These are phyloP conservation scores for Tylochromis polylepis DNA, from an alignment of 2,113 vertebrate species.

Conservation along the genomic window DNA sequence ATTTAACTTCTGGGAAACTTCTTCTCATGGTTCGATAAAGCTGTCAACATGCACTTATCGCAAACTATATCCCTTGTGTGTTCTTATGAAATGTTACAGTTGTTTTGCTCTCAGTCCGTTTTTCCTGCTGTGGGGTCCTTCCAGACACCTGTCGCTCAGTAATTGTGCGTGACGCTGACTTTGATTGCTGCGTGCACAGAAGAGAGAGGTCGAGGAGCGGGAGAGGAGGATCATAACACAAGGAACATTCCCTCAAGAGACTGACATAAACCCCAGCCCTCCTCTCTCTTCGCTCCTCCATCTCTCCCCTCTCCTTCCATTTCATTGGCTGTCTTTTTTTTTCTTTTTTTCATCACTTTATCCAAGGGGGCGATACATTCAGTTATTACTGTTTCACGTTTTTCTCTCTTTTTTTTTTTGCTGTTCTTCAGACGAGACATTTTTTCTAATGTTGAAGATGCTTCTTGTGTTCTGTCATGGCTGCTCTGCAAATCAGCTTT, in stretches of 20 bases:
- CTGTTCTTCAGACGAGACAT: constrained; percentile 75
- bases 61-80: constrained; percentile 12
- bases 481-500: constrained; percentile 65
- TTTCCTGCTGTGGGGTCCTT: constrained; percentile 11
- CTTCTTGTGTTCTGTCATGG: constrained; percentile 58
- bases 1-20: constrained; percentile 25
- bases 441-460: constrained; percentile 75
- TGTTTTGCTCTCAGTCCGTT: constrained; percentile 7
- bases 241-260: constrained; percentile 47
- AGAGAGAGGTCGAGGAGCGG: constrained; percentile 8
- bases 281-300: constrained; percentile 3
- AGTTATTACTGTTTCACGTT: constrained; percentile 53
- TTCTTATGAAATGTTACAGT: constrained; percentile 28
- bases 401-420: constrained; percentile 5
- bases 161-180: constrained; percentile 8
- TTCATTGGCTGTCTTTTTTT: constrained; percentile 10
- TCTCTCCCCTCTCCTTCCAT: not conserved
- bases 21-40: constrained; percentile 39
- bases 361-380: not conserved
- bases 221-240: constrained; percentile 36
- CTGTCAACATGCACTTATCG: constrained; percentile 57
- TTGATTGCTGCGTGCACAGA: constrained; percentile 24
- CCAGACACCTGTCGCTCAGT: not conserved
- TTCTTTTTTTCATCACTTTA: not conserved
- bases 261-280: not conserved